Evolutionary conservation across 1,140 invertebrate species (phyloP).

Genomic region (Asobara japonica): DNA sequence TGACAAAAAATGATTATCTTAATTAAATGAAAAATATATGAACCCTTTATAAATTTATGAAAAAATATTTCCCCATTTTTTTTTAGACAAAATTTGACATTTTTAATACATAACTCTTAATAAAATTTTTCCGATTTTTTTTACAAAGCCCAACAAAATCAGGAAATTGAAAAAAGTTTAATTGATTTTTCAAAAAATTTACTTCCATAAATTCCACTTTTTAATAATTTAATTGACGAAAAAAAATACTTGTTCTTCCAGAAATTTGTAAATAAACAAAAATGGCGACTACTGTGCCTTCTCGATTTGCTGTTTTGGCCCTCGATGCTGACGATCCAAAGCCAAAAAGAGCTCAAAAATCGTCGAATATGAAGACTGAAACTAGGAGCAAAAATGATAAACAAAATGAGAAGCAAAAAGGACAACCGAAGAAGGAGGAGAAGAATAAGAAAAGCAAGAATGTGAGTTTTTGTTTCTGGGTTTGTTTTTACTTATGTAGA

Average conservation of each 20-base stretch:
- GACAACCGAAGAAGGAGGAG: constrained; percentile 47
- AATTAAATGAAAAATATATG: too few relatives aligned
- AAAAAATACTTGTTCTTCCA: background rate
- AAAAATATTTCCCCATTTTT: too few relatives aligned
- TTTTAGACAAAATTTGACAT: too few relatives aligned
- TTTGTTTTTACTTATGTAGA: constrained; percentile 43
- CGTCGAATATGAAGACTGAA: constrained; percentile 45
- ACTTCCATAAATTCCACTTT: too few relatives aligned
- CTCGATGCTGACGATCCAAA: constrained; percentile 67
- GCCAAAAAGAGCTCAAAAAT: constrained; percentile 55
- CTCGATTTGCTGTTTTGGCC: constrained; percentile 67
- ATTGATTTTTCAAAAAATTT: too few relatives aligned
- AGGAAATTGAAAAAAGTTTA: too few relatives aligned
- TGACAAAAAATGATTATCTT: too few relatives aligned
- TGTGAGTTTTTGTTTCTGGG: constrained; percentile 41
- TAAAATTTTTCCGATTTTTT: too few relatives aligned
- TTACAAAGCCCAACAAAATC: too few relatives aligned
- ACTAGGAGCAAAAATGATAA: constrained; percentile 53
- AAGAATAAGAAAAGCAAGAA: constrained; percentile 60
- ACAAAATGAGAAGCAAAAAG: constrained; percentile 49
- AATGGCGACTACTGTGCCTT: constrained; percentile 66
- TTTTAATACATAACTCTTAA: too few relatives aligned
- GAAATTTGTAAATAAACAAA: background rate
- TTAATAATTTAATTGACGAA: too few relatives aligned
- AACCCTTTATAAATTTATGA: too few relatives aligned